Evolutionary conservation across 2,113 vertebrate genomes (phyloP).

Genomic region (Gobius niger): DNA sequence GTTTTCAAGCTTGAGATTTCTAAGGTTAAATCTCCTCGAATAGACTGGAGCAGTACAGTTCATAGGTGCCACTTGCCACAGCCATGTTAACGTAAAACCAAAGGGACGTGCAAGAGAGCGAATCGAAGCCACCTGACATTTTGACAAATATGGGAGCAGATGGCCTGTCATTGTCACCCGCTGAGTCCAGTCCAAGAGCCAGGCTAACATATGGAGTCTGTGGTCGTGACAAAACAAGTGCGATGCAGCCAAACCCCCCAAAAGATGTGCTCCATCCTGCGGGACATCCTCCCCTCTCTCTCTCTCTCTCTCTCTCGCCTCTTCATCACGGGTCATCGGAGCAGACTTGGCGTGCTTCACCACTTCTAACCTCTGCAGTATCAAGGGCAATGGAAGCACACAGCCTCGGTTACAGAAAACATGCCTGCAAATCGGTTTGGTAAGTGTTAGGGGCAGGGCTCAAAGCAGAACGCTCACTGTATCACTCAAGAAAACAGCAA

Average conservation of each 20-base stretch:
- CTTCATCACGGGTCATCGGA: conserved; percentile 15
- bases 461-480: neutral
- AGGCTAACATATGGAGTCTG: conserved; percentile 35
- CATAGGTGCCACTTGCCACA: conserved; percentile 26
- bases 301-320: conserved; percentile 2
- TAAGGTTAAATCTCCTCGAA: neutral
- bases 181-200: conserved; percentile 28
- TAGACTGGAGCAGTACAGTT: neutral
- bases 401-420: conserved; percentile 22
- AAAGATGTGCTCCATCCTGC: conserved; percentile 14
- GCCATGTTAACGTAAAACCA: conserved; percentile 14
- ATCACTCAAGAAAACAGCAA: neutral
- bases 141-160: conserved; percentile 58
- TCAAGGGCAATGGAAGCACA: conserved; percentile 44
- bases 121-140: conserved; percentile 58
- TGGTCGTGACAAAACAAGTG: conserved; percentile 47
- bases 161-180: conserved; percentile 53
- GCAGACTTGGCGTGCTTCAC: conserved; percentile 20
- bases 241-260: conserved; percentile 33
- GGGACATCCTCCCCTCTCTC: conserved; percentile 3
- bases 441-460: conserved; percentile 11
- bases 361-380: conserved; percentile 39
- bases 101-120: conserved; percentile 45
- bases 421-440: conserved; percentile 21
- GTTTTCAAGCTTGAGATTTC: no score